phyloP scores from a whole-genome alignment of 1,140 invertebrate genomes.

The Dreissena polymorpha region DNA sequence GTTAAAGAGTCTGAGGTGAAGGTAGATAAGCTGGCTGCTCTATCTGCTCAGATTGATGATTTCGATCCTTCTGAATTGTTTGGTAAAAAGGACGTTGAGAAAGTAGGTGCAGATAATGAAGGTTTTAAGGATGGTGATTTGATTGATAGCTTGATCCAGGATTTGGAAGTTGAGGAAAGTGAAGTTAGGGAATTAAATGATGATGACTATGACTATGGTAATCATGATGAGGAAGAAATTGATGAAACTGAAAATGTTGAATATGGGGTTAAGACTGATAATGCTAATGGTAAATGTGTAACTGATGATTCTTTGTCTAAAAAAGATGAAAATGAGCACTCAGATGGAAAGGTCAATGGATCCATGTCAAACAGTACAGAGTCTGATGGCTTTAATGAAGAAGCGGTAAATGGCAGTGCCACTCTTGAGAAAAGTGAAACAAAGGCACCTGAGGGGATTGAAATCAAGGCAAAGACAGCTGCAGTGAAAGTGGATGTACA shows the following conservation, averaged over 20 bases:
- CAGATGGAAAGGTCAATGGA: slow-evolving; percentile 42
- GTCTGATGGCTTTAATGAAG: slow-evolving; percentile 61
- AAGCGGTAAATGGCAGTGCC: background rate
- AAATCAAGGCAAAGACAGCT: slow-evolving; percentile 40
- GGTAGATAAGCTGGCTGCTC: slow-evolving; percentile 34
- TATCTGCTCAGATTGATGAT: slow-evolving; percentile 49
- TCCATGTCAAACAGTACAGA: slow-evolving; percentile 61
- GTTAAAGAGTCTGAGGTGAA: background rate
- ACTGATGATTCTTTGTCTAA: slow-evolving; percentile 17
- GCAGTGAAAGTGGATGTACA: slow-evolving; percentile 37
- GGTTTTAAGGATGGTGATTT: slow-evolving; percentile 2
- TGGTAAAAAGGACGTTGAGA: slow-evolving; percentile 1
- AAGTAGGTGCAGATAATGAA: background rate
- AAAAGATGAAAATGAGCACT: slow-evolving; percentile 20
- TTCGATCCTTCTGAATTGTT: slow-evolving; percentile 32
- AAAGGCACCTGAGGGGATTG: slow-evolving; percentile 19
- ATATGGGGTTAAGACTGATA: slow-evolving; percentile 27
- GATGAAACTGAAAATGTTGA: slow-evolving; percentile 39
- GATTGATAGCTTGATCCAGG: slow-evolving; percentile 32
- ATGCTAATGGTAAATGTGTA: slow-evolving; percentile 5
- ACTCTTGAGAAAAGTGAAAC: slow-evolving; percentile 15
- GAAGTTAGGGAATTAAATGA: background rate
- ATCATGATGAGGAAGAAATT: slow-evolving; percentile 21
- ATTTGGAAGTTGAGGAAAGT: slow-evolving; percentile 5
- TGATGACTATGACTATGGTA: slow-evolving; percentile 1